Conservation (phyloP, 2,113 vertebrate species). For the Guaruba guarouba region DNA sequence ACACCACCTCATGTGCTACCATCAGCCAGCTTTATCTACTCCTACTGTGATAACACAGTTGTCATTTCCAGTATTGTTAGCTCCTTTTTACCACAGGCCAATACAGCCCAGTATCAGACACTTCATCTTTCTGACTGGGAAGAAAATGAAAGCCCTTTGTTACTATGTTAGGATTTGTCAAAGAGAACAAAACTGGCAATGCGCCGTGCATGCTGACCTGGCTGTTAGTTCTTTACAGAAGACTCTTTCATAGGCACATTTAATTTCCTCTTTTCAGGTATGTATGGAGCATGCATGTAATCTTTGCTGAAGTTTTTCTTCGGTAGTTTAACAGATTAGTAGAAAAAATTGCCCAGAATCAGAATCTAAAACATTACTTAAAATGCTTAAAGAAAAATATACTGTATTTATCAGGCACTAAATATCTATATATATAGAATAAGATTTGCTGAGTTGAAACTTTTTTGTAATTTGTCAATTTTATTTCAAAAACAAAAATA, state of each 20-base stretch:
- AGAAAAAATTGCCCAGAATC: not conserved
- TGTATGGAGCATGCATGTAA: not conserved
- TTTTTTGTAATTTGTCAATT: not conserved
- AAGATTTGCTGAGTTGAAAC: not conserved
- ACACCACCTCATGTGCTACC: not conserved
- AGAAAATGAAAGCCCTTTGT: conserved; percentile 24
- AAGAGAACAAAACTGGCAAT: not conserved
- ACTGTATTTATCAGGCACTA: not conserved
- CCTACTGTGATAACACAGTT: conserved; percentile 22
- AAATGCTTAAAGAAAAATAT: not conserved
- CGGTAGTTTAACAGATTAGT: not conserved
- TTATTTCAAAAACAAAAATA: not conserved
- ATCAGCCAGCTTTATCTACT: not conserved
- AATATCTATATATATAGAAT: not conserved
- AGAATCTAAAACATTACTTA: not conserved
- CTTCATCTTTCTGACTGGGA: not conserved
- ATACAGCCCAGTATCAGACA: not conserved
- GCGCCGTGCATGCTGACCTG: not conserved
- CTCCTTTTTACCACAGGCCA: not conserved
- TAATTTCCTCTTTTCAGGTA: conserved; percentile 16
- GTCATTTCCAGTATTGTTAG: conserved; percentile 15
- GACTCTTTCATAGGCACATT: not conserved
- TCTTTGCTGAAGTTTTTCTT: not conserved
- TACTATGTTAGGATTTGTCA: not conserved
- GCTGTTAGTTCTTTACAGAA: not conserved